Evolutionary conservation across 2,888 invertebrate genomes (phyloP).

Genomic region (Amblyteles armatorius): DNA sequence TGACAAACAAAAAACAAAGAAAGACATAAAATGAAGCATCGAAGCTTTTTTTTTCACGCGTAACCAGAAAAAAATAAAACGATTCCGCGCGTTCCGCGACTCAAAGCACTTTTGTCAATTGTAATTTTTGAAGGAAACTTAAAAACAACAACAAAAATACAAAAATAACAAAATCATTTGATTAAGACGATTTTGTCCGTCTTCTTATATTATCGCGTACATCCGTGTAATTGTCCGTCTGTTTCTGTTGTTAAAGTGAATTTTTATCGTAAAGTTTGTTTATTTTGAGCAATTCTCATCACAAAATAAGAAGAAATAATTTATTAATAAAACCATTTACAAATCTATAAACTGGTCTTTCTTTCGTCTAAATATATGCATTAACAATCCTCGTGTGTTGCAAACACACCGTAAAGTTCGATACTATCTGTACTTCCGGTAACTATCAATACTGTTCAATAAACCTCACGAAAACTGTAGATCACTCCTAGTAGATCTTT

Average conservation of each 20-base stretch:
- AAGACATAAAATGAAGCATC: slow-evolving; percentile 35
- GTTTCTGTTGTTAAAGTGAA: slow-evolving; percentile 82
- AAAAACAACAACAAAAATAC: slow-evolving; percentile 71
- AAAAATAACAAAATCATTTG: slow-evolving; percentile 66
- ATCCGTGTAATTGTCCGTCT: slow-evolving; percentile 80
- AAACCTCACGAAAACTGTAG: not conserved
- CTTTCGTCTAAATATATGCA: slow-evolving; percentile 55
- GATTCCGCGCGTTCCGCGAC: slow-evolving; percentile 81
- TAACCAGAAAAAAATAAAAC: slow-evolving; percentile 63
- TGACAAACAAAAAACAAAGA: slow-evolving; percentile 36
- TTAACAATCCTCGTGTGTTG: slow-evolving; percentile 20
- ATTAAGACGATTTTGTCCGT: slow-evolving; percentile 72
- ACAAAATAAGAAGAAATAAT: slow-evolving; percentile 83
- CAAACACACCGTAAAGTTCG: not conserved
- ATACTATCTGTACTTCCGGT: not conserved
- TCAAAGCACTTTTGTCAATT: slow-evolving; percentile 82
- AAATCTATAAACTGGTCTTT: slow-evolving; percentile 77
- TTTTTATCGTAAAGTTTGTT: slow-evolving; percentile 83
- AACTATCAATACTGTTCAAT: not conserved
- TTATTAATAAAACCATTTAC: slow-evolving; percentile 84
- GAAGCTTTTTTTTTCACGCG: slow-evolving; percentile 6
- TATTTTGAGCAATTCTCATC: slow-evolving; percentile 83
- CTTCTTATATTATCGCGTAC: slow-evolving; percentile 73
- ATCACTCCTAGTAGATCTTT: not conserved
- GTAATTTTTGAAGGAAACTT: slow-evolving; percentile 81